These are phyloP conservation scores for Hirtodrosophila cameraria DNA, from an alignment of 2,888 invertebrate genomes.

Conservation along the genomic window DNA sequence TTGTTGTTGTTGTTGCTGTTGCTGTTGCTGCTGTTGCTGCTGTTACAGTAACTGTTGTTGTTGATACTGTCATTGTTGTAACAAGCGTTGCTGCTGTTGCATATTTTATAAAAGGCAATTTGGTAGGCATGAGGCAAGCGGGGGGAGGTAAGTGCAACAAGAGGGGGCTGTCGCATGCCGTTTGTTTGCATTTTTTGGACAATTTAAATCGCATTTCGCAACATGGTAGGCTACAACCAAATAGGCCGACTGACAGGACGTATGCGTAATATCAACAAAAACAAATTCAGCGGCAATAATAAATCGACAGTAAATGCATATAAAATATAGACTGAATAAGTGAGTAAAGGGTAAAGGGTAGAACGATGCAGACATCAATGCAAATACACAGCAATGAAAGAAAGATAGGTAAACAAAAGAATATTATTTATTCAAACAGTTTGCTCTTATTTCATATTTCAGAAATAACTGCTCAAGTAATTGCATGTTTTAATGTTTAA, in stretches of 20 bases:
- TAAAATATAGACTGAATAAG: constrained; percentile 21
- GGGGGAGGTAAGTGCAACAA: not conserved
- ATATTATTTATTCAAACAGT: not conserved
- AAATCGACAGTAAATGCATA: constrained; percentile 54
- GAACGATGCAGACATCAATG: constrained; percentile 24
- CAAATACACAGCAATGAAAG: not conserved
- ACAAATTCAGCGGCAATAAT: constrained; percentile 41
- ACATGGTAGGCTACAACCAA: constrained; percentile 28
- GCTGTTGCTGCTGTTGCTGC: constrained; percentile 40
- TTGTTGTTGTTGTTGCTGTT: constrained; percentile 33
- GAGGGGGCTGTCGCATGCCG: constrained; percentile 25
- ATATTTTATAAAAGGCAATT: constrained; percentile 62
- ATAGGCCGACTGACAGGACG: constrained; percentile 41
- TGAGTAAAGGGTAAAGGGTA: constrained; percentile 11
- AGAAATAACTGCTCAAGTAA: no score
- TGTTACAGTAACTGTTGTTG: constrained; percentile 35
- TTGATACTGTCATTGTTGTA: constrained; percentile 61
- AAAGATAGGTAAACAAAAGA: not conserved
- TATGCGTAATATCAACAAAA: constrained; percentile 43
- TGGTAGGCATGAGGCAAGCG: no score
- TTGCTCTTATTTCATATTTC: no score
- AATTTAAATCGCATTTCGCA: constrained; percentile 57
- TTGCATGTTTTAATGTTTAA: no score
- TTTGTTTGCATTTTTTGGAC: constrained; percentile 45
- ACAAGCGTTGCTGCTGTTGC: constrained; percentile 61